Percentiles rank a stretch among this genome's conserved stretches.
Conservation (phyloP, 2,888 invertebrate genomes). For the Dione vanillae region DNA sequence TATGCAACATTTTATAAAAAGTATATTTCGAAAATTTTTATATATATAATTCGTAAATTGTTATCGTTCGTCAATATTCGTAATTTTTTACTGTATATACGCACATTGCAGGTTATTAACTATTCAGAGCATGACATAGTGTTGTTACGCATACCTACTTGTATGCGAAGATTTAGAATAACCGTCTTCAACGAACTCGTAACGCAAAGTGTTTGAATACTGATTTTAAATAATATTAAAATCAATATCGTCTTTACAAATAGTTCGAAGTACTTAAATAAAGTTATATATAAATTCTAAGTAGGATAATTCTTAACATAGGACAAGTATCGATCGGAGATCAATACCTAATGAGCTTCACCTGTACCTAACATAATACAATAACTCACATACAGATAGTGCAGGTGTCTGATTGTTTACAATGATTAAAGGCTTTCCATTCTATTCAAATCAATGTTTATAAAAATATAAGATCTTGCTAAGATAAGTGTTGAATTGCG, state of each 20-base stretch:
- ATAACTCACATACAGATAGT: background rate
- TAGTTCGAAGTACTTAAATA: background rate
- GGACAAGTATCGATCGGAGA: too few species aligned
- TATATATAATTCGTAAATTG: too few species aligned
- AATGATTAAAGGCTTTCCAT: background rate
- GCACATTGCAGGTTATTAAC: conserved; percentile 12
- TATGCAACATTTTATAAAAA: too few species aligned
- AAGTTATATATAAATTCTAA: background rate
- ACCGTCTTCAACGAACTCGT: conserved; percentile 7
- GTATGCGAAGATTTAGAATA: conserved; percentile 19
- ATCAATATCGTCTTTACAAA: conserved; percentile 1
- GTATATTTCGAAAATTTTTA: too few species aligned
- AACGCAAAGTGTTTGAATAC: background rate
- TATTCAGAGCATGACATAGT: conserved; percentile 24
- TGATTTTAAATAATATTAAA: background rate
- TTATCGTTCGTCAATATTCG: background rate
- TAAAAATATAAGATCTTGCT: too few species aligned
- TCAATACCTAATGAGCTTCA: background rate
- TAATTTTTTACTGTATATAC: conserved; percentile 1
- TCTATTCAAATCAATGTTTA: too few species aligned
- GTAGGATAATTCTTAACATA: too few species aligned
- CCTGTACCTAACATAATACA: background rate
- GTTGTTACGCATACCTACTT: conserved; percentile 21
- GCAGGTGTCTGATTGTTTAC: background rate
- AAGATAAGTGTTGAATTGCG: too few species aligned